Percentiles rank a stretch among this genome's conserved stretches.
Evolutionary conservation across 2,888 invertebrate genomes (phyloP).

Genomic region (Philaethria dido): DNA sequence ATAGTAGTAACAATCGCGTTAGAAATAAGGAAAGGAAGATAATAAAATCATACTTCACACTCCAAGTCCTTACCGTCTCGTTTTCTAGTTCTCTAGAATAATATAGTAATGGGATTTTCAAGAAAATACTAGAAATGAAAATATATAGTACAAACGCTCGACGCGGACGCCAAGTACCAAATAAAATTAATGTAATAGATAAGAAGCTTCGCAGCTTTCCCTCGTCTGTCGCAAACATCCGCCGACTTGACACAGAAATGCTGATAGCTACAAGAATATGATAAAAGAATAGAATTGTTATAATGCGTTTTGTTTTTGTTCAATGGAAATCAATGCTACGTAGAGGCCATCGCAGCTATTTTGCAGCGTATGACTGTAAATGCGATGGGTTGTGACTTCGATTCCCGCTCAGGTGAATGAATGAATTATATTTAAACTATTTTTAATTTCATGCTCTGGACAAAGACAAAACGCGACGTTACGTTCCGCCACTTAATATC

Average conservation of each 20-base stretch:
- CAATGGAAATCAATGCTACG: too few species aligned
- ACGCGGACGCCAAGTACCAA: conserved; percentile 22
- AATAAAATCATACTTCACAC: conserved; percentile 7
- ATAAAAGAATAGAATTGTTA: background rate
- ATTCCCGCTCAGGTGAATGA: too few species aligned
- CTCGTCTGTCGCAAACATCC: conserved; percentile 19
- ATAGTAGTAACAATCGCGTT: background rate
- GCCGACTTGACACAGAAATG: background rate
- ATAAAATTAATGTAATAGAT: conserved; percentile 23
- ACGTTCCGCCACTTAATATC: too few species aligned
- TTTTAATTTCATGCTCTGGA: too few species aligned
- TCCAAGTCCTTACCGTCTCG: conserved; percentile 7
- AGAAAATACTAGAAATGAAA: conserved; percentile 15
- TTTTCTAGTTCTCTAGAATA: conserved; percentile 7
- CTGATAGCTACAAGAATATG: conserved; percentile 4
- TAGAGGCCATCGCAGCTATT: too few species aligned
- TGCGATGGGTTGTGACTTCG: too few species aligned
- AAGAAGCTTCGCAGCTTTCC: conserved; percentile 19
- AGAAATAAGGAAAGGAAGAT: background rate
- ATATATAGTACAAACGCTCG: conserved; percentile 26
- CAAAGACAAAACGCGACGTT: too few species aligned
- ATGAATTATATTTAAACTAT: too few species aligned
- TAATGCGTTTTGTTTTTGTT: too few species aligned
- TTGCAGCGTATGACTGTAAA: too few species aligned
- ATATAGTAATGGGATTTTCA: conserved; percentile 15